Evolutionary conservation across 2,888 invertebrate species (phyloP).

Genomic region (Cryptophagus acutangulus): DNA sequence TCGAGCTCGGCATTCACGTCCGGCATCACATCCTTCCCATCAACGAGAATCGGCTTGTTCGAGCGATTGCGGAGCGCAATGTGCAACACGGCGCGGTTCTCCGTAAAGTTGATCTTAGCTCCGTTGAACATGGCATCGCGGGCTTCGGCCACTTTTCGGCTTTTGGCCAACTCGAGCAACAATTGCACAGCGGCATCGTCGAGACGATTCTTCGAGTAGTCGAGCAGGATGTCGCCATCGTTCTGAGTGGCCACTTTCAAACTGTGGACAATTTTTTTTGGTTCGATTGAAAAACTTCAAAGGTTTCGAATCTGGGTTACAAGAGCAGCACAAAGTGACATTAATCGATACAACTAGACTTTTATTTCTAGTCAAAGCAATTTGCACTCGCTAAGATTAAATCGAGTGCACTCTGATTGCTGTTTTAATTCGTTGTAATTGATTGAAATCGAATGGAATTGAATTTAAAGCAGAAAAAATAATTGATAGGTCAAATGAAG

Average conservation of each 20-base stretch:
- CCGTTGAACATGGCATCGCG: constrained; percentile 89
- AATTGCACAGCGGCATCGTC: constrained; percentile 69
- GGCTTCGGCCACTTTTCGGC: constrained; percentile 76
- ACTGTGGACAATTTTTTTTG: constrained; percentile 59
- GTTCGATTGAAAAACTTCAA: too few species aligned
- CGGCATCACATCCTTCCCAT: constrained; percentile 86
- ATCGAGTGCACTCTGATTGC: too few species aligned
- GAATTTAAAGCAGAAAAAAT: neutral
- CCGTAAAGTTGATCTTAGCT: constrained; percentile 96
- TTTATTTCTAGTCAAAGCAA: neutral
- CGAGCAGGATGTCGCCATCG: constrained; percentile 88
- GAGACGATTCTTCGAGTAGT: constrained; percentile 95
- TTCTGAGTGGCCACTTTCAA: constrained; percentile 69
- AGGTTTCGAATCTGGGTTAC: neutral
- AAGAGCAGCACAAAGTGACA: neutral
- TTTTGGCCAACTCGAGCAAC: constrained; percentile 76
- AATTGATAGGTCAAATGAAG: constrained; percentile 24
- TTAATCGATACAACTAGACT: too few species aligned
- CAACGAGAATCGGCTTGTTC: constrained; percentile 73
- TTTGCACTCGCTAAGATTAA: neutral
- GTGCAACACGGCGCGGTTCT: constrained; percentile 92
- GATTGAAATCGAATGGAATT: constrained; percentile 3
- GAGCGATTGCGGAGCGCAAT: constrained; percentile 85
- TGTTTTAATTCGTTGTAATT: neutral
- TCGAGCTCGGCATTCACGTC: constrained; percentile 85